A percentile compares a stretch with the other conserved stretches of the same genome.
These are phyloP conservation scores for Sinocyclocheilus maitianheensis DNA, from an alignment of 2,113 vertebrate genomes.

Conservation along the genomic window DNA sequence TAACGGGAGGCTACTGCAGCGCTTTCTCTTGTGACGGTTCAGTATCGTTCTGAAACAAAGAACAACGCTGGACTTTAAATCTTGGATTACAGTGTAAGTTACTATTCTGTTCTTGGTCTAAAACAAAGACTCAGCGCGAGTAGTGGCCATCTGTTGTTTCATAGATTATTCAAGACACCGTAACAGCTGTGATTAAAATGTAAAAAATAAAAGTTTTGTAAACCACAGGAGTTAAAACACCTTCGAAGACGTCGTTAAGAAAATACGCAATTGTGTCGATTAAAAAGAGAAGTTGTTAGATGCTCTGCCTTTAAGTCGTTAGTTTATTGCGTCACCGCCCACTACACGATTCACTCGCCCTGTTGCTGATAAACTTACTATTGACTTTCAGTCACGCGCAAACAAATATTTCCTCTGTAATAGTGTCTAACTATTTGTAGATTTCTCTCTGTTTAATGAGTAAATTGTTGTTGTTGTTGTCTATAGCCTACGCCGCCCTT, in stretches of 20 bases:
- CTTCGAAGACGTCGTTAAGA: not conserved
- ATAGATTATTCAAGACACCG: not conserved
- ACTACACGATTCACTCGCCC: too few species aligned
- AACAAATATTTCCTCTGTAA: not conserved
- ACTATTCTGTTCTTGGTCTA: not conserved
- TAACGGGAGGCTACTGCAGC: conserved; percentile 2
- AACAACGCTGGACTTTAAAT: conserved; percentile 5
- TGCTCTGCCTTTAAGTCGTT: not conserved
- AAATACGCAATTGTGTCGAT: not conserved
- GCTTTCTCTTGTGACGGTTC: conserved; percentile 3
- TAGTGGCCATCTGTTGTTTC: not conserved
- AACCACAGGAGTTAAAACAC: not conserved
- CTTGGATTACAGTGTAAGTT: conserved; percentile 21
- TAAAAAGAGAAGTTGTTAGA: not conserved
- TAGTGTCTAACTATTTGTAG: not conserved
- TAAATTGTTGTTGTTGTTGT: not conserved
- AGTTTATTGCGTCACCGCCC: conserved; percentile 6
- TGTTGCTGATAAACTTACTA: not conserved
- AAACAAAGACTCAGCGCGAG: not conserved
- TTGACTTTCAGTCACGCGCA: not conserved
- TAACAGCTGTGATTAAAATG: not conserved
- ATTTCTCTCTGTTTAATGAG: not conserved
- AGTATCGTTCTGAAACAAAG: not conserved
- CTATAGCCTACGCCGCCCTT: not conserved
- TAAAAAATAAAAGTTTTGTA: not conserved